Percentiles rank a stretch among this genome's conserved stretches.
Conservation (phyloP, 37 sponge, comb jelly and placozoan genomes). For the Spongia lamella region DNA sequence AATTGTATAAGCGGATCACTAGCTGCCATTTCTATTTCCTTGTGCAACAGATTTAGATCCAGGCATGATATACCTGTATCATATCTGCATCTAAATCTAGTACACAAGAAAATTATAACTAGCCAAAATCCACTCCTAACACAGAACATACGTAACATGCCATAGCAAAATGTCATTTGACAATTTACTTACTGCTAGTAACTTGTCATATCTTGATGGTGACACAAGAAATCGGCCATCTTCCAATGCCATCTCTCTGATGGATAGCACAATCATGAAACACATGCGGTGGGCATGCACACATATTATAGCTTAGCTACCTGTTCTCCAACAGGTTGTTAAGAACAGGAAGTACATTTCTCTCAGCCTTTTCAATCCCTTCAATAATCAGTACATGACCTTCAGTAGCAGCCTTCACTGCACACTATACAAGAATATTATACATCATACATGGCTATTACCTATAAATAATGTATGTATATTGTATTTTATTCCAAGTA, state of each 20-base stretch:
- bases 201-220: conserved; percentile 72
- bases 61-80: too few relatives aligned
- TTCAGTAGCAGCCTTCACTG: conserved; percentile 80
- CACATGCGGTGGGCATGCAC: background rate
- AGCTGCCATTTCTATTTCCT: too few relatives aligned
- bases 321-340: conserved; percentile 92
- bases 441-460: background rate
- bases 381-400: conserved; percentile 84
- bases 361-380: conserved; percentile 90
- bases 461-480: too few relatives aligned
- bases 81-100: too few relatives aligned
- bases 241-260: conserved; percentile 88
- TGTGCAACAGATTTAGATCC: too few relatives aligned
- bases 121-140: too few relatives aligned
- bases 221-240: conserved; percentile 88
- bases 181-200: conserved; percentile 34
- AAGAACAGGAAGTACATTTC: conserved; percentile 88
- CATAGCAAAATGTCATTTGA: background rate
- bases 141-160: too few relatives aligned
- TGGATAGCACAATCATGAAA: background rate
- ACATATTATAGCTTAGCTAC: background rate
- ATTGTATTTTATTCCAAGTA: too few relatives aligned
- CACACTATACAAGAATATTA: conserved; percentile 31
- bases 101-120: too few relatives aligned
- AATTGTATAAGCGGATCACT: too few relatives aligned